Conservation (phyloP, 2,888 invertebrate genomes). For the Drosophila kuntzei region DNA sequence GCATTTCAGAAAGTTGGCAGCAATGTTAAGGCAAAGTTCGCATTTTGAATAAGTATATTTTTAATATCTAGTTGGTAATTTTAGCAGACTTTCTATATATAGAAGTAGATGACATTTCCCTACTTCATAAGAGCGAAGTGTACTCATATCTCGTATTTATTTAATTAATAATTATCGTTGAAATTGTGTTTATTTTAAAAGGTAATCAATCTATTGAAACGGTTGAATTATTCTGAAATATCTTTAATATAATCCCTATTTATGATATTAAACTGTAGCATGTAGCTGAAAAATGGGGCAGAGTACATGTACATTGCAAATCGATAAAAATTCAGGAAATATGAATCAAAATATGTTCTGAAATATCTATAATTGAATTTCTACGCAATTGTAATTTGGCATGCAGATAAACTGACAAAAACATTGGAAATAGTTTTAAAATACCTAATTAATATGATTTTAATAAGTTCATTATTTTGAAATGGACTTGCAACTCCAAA, state of each 20-base stretch:
- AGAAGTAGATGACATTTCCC: too few species aligned
- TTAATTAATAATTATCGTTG: too few species aligned
- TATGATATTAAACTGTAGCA: background rate
- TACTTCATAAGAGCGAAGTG: too few species aligned
- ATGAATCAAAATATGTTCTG: background rate
- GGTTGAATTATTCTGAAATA: background rate
- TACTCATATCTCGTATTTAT: too few species aligned
- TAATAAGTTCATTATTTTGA: background rate
- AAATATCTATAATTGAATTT: background rate
- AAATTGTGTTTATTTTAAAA: too few species aligned
- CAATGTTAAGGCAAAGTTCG: background rate
- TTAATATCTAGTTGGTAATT: too few species aligned
- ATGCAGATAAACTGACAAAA: background rate
- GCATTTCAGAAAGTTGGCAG: background rate
- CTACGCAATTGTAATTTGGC: background rate
- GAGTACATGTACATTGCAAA: background rate
- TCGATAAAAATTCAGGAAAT: background rate
- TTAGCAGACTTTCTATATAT: too few species aligned
- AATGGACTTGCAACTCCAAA: background rate
- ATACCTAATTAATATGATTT: background rate
- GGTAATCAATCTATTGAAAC: background rate
- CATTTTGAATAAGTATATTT: background rate
- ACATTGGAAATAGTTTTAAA: background rate
- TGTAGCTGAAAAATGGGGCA: background rate
- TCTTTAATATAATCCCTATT: background rate